A percentile compares a stretch with the other conserved stretches of the same genome.
Conservation (phyloP, 1,140 invertebrate genomes). For the Protaetia brevitarsis region DNA sequence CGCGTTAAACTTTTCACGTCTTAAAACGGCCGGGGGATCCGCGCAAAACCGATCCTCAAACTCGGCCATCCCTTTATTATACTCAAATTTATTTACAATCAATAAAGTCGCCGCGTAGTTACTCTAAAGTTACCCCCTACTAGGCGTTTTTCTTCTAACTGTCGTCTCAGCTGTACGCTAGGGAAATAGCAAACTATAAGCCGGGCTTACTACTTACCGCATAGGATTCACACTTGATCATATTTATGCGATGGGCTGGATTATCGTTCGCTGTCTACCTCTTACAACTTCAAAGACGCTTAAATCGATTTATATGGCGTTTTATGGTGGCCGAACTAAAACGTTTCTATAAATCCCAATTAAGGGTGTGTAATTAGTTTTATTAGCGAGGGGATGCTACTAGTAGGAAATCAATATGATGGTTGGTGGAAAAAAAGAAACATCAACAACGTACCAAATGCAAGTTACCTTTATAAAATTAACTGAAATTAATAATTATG, state of each 20-base stretch:
- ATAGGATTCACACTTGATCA: constrained; percentile 51
- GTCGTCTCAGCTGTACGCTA: constrained; percentile 45
- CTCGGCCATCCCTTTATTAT: too few species aligned
- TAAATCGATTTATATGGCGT: constrained; percentile 47
- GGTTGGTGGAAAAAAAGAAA: too few species aligned
- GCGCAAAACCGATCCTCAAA: too few species aligned
- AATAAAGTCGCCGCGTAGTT: constrained; percentile 31
- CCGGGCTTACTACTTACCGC: constrained; percentile 45
- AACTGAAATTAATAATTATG: too few species aligned
- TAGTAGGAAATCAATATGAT: too few species aligned
- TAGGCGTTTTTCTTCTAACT: constrained; percentile 38
- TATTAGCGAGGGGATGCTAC: too few species aligned
- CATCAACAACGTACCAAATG: too few species aligned
- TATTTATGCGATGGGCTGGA: constrained; percentile 52
- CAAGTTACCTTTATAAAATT: too few species aligned
- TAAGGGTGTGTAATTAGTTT: neutral
- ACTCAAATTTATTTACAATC: constrained; percentile 32
- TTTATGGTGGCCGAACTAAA: neutral
- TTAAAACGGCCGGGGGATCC: too few species aligned
- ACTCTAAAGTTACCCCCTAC: constrained; percentile 29
- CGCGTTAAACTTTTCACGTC: too few species aligned
- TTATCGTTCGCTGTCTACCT: constrained; percentile 47
- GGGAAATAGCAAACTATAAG: constrained; percentile 46
- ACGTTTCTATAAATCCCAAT: constrained; percentile 19
- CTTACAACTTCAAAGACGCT: constrained; percentile 45